Conservation (phyloP, 2,797 vertebrate species). For the Coilia nasus region DNA sequence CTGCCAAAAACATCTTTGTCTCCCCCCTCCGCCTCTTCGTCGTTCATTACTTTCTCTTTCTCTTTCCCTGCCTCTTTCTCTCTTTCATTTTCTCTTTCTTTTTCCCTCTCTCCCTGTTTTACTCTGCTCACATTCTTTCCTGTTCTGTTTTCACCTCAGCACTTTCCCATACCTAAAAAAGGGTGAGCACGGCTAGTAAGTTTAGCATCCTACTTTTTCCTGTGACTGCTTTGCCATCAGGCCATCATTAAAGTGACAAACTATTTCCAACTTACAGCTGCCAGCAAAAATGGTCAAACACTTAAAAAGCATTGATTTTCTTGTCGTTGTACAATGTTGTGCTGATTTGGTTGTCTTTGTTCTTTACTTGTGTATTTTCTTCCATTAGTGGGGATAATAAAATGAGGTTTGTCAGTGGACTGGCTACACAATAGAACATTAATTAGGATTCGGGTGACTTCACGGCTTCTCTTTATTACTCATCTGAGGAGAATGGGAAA, state of each 20-base stretch:
- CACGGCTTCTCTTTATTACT: background rate
- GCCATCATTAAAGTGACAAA: background rate
- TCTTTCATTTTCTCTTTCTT: no score
- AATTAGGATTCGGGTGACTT: background rate
- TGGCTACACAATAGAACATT: background rate
- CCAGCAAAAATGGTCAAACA: background rate
- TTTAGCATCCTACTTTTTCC: background rate
- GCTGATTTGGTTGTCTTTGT: background rate
- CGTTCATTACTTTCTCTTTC: background rate
- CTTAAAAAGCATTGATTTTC: background rate
- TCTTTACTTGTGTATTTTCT: background rate
- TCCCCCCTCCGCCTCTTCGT: background rate
- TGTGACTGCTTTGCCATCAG: background rate
- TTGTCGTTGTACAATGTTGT: background rate
- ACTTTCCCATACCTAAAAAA: background rate
- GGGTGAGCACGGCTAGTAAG: background rate
- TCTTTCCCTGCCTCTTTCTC: no score
- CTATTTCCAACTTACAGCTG: background rate
- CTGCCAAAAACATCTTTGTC: background rate
- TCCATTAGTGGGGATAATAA: background rate
- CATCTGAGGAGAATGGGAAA: background rate
- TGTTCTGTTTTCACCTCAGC: background rate
- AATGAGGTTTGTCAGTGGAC: background rate
- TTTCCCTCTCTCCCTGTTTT: background rate
- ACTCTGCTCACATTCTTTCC: background rate